Evolutionary conservation across 2,113 vertebrate species (phyloP).

Genomic region (Actinemys pallida): DNA sequence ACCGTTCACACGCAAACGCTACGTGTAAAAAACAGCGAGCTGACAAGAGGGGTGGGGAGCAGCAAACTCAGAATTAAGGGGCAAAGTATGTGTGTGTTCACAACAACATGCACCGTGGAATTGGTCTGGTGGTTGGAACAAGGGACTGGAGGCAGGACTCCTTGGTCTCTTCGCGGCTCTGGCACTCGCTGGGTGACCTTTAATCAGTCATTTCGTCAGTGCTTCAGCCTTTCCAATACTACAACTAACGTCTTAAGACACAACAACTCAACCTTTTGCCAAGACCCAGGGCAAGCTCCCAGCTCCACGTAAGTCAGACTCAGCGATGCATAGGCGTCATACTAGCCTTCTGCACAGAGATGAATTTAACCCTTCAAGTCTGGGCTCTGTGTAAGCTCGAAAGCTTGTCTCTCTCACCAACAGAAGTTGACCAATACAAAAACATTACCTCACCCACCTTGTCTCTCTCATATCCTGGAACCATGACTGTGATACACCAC

Average conservation of each 20-base stretch:
- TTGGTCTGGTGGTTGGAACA: not conserved
- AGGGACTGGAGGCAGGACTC: not conserved
- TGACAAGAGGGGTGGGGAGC: not conserved
- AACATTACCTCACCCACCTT: not conserved
- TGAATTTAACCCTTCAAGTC: not conserved
- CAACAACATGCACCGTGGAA: not conserved
- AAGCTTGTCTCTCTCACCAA: not conserved
- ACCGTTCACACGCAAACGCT: not conserved
- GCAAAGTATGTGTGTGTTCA: not conserved
- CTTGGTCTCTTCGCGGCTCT: not conserved
- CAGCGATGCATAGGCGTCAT: accelerated
- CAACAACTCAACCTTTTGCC: not conserved
- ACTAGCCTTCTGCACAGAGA: not conserved
- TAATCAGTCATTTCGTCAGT: not conserved
- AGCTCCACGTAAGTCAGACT: not conserved
- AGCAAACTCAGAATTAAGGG: not conserved
- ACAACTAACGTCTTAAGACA: not conserved
- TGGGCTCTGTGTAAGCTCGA: not conserved
- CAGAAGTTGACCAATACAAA: not conserved
- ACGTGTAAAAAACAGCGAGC: not conserved
- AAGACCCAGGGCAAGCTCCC: not conserved
- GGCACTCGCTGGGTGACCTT: not conserved
- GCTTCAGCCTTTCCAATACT: not conserved
- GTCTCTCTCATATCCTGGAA: not conserved
- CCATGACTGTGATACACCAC: too few species aligned